These are phyloP conservation scores for Perccottus glenii DNA, from an alignment of 2,113 vertebrate genomes.

Conservation along the genomic window DNA sequence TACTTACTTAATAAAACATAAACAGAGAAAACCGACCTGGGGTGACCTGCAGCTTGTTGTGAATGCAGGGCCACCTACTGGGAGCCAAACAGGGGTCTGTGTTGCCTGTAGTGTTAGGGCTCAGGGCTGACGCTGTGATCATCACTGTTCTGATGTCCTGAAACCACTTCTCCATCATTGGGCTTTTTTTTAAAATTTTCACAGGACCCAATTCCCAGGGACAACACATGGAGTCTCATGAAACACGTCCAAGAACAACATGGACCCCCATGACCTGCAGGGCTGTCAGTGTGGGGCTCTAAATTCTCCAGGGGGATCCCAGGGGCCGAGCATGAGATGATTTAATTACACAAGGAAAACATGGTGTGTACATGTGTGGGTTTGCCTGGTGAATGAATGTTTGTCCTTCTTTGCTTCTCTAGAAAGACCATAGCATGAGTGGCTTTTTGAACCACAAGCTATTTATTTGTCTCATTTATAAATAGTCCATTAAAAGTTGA, in stretches of 20 bases:
- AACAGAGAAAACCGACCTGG: conserved; percentile 25
- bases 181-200: conserved; percentile 13
- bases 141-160: conserved; percentile 25
- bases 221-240: conserved; percentile 65
- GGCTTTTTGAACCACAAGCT: conserved; percentile 24
- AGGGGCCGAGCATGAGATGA: conserved; percentile 40
- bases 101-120: conserved; percentile 26
- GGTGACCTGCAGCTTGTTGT: conserved; percentile 41
- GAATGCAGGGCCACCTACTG: conserved; percentile 37
- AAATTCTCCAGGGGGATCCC: conserved; percentile 58
- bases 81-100: conserved; percentile 25
- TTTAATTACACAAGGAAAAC: conserved; percentile 74
- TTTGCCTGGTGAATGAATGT: conserved; percentile 15
- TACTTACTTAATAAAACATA: conserved; percentile 46
- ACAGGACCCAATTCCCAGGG: conserved; percentile 59
- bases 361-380: conserved; percentile 22
- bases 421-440: neutral
- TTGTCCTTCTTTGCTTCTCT: conserved; percentile 18
- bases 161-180: conserved; percentile 6
- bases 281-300: conserved; percentile 58
- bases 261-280: conserved; percentile 62
- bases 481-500: conserved; percentile 1
- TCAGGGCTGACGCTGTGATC: conserved; percentile 22
- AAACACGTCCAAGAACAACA: conserved; percentile 72
- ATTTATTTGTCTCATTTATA: conserved; percentile 26